Base-by-base conservation (phyloP, 2,888 invertebrate genomes). In the Chymomyza procnemis region DNA sequence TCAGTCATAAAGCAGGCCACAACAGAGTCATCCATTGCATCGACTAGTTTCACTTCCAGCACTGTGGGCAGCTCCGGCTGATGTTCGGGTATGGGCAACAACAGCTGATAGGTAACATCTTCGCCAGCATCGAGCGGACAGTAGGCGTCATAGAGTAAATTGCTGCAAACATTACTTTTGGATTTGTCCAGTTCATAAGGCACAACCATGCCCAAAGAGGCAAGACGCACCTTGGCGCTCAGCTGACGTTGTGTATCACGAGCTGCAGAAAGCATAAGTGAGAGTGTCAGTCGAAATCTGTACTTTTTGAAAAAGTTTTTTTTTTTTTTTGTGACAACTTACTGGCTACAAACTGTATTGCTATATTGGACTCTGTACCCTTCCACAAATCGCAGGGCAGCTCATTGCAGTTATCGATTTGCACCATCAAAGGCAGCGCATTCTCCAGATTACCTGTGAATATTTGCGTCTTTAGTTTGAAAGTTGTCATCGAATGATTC, bases 101-200 rank as follows among this genome's bases (percentile, higher is more conserved):
- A 64, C 19, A 91, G 81, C 16, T 80, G 78, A 67, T 91, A 91
- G 54, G 88, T 89, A 46, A 87, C 90, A 81, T 89, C 88, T 67
- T 91, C 90, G 2, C 78, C 85, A 5, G 74, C 77, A 60, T 89
- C 84, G 26, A 91, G 66, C 0, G 91, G 91, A 67, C 91, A 91
- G 34, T 88, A 85, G 62, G 89, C 90, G 5, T 81, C 89, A 56
- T 86, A 81, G 58, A 90, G 18, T 0, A 90, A 76, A 74, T 89
- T 86, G 2, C 71, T 50, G 71, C 91, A 91, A 3, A 89, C 89
- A 76, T 90, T 71, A 30, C 74, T 81, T 1, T 84, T 75, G 21
- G 80, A 70, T 0, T 79, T 67, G 0, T 70, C 76, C 73, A 89
- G 57, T 16, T 76, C 82, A 59, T 66, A 76, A 34, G 88, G 85